Percentiles rank a stretch among this genome's conserved stretches.
Conservation (phyloP, 2,888 invertebrate species). For the Drosophila peninsularis region DNA sequence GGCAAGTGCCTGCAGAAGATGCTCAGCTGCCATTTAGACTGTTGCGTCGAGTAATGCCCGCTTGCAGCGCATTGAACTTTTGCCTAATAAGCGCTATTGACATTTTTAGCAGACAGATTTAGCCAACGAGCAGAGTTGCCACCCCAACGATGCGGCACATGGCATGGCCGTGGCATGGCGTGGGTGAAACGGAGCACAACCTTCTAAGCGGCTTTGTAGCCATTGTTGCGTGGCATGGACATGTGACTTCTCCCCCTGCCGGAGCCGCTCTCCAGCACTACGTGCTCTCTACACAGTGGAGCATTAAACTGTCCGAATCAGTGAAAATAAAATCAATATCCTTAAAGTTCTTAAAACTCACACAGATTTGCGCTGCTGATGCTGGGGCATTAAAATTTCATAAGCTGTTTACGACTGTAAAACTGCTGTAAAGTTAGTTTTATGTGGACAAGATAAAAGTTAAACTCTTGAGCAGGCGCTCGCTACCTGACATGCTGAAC, state of each 20-base stretch:
- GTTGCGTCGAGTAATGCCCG: conserved; percentile 16
- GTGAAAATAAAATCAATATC: conserved; percentile 62
- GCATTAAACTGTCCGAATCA: conserved; percentile 67
- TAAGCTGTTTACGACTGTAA: conserved; percentile 75
- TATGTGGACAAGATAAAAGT: conserved; percentile 63
- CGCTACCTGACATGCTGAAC: conserved; percentile 1
- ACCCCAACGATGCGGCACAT: conserved; percentile 6
- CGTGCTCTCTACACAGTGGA: conserved; percentile 43
- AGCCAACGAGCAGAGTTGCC: conserved; percentile 34
- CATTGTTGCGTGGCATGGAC: conserved; percentile 51
- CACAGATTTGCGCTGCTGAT: conserved; percentile 21
- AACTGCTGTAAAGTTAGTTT: conserved; percentile 67
- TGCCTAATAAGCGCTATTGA: conserved; percentile 73
- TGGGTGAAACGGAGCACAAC: conserved; percentile 2
- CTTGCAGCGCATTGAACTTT: conserved; percentile 65
- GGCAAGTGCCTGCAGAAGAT: conserved; percentile 18
- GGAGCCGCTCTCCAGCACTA: background rate
- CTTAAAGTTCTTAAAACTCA: conserved; percentile 43
- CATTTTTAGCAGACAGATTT: conserved; percentile 57
- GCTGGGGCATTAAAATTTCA: conserved; percentile 65
- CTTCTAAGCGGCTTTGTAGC: conserved; percentile 31
- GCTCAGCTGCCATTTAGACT: conserved; percentile 23
- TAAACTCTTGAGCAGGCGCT: conserved; percentile 33
- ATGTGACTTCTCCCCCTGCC: conserved; percentile 30
- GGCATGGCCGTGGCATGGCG: background rate